Evolutionary conservation across 2,888 invertebrate genomes (phyloP), one percentile per base, ranked within the genome.

Genomic region (Crepidodera aurea): DNA sequence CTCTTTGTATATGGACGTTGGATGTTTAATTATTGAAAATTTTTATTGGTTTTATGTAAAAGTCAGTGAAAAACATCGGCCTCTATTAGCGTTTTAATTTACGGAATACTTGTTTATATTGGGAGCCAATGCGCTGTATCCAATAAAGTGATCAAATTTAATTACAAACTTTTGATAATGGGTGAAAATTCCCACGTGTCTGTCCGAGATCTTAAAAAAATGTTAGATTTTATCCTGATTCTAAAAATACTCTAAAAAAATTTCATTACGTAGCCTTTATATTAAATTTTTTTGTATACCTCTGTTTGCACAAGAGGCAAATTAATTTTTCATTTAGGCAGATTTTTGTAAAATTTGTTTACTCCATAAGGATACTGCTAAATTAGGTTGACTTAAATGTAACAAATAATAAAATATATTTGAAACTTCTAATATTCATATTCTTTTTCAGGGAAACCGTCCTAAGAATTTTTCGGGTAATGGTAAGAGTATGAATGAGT

Each of bases 11-110:
- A 37, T 12, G 37, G 13, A 6, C 22, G 12, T n/a, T 22, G 19
- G 27, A 12, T n/a, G 22, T 51, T 51, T 34, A 51, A 51, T 51
- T 37, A 51, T 51, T 51, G 22, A 51, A 51, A 19, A 37, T 12
- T 51, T 22, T 51, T 37, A 22, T 22, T n/a, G 37, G n/a, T 22
- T 51, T 51, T 51, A 37, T 51, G 37, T 37, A 51, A 51, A 34
- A 18, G 51, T 51, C 51, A 51, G 19, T 51, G 34, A 39, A 51
- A 37, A 34, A 51, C 51, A 37, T 37, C 15, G 37, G 37, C 37
- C 13, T 37, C 37, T 13, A 37, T 37, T 37, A 15, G 37, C 46
- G 25, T 25, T 46, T 46, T 46, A 46, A 46, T 22, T 46, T 46
- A 46, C 46, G 46, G 46, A 15, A 25, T 22, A n/a, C 10, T 46